phyloP scores from a whole-genome alignment of 2,113 vertebrate species.

The Mormoops blainvillei region DNA sequence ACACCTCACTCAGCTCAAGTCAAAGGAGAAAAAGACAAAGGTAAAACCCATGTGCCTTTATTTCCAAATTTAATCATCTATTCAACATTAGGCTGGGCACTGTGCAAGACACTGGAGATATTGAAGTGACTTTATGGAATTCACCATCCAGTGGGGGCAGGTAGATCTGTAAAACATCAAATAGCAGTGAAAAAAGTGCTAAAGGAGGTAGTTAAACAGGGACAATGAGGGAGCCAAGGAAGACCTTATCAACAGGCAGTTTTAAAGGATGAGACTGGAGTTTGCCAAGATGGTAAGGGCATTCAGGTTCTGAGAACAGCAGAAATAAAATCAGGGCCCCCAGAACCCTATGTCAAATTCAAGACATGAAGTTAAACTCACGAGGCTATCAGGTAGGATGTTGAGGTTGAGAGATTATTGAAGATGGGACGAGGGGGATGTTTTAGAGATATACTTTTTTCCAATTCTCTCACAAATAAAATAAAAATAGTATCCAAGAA shows the following conservation, averaged over 20 bases:
- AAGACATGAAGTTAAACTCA: not conserved
- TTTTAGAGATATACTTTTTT: not conserved
- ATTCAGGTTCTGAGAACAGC: not conserved
- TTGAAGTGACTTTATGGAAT: not conserved
- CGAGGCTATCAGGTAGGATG: not conserved
- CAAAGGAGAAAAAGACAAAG: not conserved
- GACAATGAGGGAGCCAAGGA: not conserved
- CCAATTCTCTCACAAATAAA: not conserved
- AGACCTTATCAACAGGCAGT: not conserved
- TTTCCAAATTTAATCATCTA: not conserved
- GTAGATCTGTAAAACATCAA: not conserved
- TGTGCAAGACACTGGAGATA: not conserved
- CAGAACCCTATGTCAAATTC: not conserved
- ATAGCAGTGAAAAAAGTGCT: not conserved
- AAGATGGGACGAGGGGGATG: not conserved
- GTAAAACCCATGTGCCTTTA: not conserved
- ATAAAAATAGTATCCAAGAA: not conserved
- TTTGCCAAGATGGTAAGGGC: not conserved
- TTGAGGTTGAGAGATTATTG: not conserved
- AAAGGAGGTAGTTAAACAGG: not conserved
- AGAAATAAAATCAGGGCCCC: not conserved
- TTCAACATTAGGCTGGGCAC: not conserved
- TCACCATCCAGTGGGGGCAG: not conserved
- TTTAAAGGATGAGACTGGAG: not conserved
- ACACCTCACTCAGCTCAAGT: not conserved